These are phyloP conservation scores for Callipepla californica DNA, from an alignment of 2,113 vertebrate genomes.

Conservation along the genomic window DNA sequence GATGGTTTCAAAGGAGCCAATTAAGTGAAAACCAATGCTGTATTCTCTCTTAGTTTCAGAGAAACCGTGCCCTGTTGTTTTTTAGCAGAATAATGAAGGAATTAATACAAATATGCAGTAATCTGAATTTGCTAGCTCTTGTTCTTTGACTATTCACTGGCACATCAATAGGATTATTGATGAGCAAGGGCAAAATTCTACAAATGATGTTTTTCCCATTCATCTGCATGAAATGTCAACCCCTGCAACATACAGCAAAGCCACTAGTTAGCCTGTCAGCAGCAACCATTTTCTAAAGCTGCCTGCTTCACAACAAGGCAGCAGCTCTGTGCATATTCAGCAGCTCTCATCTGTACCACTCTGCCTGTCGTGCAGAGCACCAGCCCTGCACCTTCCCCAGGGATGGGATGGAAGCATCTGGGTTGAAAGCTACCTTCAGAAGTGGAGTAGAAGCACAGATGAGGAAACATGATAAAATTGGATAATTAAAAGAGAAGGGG, in stretches of 20 bases:
- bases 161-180: slow-evolving; percentile 52
- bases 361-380: background rate
- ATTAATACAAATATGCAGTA: slow-evolving; percentile 46
- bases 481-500: slow-evolving; percentile 57
- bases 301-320: background rate
- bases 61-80: slow-evolving; percentile 22
- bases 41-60: slow-evolving; percentile 41
- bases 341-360: background rate
- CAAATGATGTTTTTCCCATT: background rate
- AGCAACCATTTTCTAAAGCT: background rate
- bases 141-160: slow-evolving; percentile 23
- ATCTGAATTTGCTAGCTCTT: slow-evolving; percentile 41
- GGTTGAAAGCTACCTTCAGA: slow-evolving; percentile 35
- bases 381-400: background rate
- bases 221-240: background rate
- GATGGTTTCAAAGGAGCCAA: slow-evolving; percentile 43
- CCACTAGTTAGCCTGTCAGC: background rate
- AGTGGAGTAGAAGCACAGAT: background rate
- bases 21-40: slow-evolving; percentile 60
- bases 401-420: background rate
- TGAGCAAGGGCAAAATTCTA: background rate
- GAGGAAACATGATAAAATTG: slow-evolving; percentile 17
- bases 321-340: background rate
- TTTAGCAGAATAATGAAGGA: slow-evolving; percentile 36
- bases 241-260: background rate